Base-by-base conservation (phyloP, 2,797 vertebrate species). In the Enteromius unitaeniatus region DNA sequence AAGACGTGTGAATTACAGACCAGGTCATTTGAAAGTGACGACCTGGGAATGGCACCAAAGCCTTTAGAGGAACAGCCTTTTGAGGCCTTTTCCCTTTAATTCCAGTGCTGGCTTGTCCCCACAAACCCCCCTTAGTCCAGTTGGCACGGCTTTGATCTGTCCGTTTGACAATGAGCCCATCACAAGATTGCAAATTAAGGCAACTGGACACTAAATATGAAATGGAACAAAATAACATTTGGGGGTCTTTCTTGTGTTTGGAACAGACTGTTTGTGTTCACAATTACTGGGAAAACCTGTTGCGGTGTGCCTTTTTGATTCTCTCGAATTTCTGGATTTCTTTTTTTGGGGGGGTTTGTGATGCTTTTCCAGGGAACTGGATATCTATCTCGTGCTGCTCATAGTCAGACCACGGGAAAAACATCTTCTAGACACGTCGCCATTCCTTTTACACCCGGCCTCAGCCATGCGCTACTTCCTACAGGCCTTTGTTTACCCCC, bases 401-500 rank as follows among this genome's bases (percentile, higher is more conserved):
- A 42, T 84, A 73, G 89, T 91, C 88, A 72, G 53, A 85, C 80
- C 62, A 85, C 31, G 68, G 84, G 80, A 87, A 86, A 85, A 86
- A 85, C 87, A 78, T 90, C 88, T 91, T 88, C 87, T 74, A 88
- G 90, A 89, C 91, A 91, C 93, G 92, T 91, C 89, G 88, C 85
- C 89, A 89, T 92, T 91, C 85, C 90, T 91, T 92, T 94, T 91
- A 91, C 93, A 92, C 90, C 86, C 90, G 88, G 93, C 92, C 92
- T 92, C 92, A 92, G 91, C 93, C 94, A 95, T 93, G 94, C 93
- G 87, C 92, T 91, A 92, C 93, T 94, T 95, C 93, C 94, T 94
- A 75, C 84, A 5, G 91, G 90, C 93, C 93, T 95, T 95, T 96
- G 95, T 95, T 93, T 94, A 88, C 89, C 84, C 92, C 90, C 88